Conservation (phyloP, 2,113 vertebrate species). For the Ceuthmochares aereus region DNA sequence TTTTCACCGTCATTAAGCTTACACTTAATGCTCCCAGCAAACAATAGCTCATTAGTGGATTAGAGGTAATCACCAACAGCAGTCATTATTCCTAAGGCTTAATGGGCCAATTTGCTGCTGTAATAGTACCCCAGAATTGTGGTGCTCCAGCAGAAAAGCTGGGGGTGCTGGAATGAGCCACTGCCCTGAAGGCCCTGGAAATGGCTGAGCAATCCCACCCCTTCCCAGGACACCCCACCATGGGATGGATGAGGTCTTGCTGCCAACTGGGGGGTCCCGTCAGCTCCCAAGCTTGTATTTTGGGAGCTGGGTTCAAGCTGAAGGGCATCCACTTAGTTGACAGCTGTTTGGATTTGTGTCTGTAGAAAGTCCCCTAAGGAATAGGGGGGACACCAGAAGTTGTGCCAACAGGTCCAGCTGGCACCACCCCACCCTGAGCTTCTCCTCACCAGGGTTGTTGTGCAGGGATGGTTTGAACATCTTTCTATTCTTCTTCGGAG, state of each 20-base stretch:
- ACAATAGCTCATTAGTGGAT: conserved; percentile 90
- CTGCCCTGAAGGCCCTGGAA: conserved; percentile 19
- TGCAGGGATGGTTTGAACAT: rapidly evolving
- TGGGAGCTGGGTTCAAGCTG: neutral
- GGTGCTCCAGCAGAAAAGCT: conserved; percentile 42
- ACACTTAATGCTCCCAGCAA: conserved; percentile 79
- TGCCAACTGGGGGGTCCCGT: neutral
- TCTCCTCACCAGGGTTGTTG: neutral
- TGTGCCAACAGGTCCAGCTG: neutral
- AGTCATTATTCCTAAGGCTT: conserved; percentile 78
- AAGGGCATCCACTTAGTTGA: neutral
- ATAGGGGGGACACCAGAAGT: neutral
- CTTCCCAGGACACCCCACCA: neutral
- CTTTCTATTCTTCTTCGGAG: neutral
- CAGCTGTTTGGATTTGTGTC: rapidly evolving
- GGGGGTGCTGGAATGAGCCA: conserved; percentile 31
- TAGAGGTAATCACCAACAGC: conserved; percentile 84
- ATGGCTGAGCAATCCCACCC: neutral
- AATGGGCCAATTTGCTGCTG: conserved; percentile 81
- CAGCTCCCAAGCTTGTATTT: neutral
- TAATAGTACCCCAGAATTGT: conserved; percentile 79
- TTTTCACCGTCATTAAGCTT: conserved; percentile 79
- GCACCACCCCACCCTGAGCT: neutral
- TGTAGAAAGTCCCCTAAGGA: rapidly evolving
- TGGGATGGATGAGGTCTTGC: neutral